Percentiles rank a stretch among this genome's conserved stretches.
phyloP scores from a whole-genome alignment of 2,113 vertebrate species.

The Danio rerio region DNA sequence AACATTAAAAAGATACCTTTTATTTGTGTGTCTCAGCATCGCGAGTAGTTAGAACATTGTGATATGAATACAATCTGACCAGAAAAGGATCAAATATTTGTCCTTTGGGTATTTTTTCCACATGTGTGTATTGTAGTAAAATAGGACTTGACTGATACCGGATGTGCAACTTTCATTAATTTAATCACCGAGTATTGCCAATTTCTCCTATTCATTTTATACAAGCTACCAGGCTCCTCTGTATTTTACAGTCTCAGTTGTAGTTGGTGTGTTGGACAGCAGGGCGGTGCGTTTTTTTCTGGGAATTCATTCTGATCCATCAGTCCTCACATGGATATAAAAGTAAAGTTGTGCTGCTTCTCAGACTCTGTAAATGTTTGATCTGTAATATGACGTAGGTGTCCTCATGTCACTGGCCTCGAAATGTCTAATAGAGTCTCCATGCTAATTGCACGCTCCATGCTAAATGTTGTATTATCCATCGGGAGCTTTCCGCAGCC shows the following conservation, averaged over 20 bases:
- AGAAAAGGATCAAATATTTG: too few species aligned
- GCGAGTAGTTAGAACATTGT: too few species aligned
- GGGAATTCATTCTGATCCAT: neutral
- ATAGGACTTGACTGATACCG: too few species aligned
- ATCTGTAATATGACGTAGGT: neutral
- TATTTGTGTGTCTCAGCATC: too few species aligned
- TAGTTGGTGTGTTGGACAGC: neutral
- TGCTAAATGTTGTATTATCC: slow-evolving; percentile 69
- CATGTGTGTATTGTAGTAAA: too few species aligned
- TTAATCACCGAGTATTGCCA: too few species aligned
- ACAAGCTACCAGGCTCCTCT: neutral
- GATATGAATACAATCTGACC: too few species aligned
- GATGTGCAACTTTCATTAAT: too few species aligned
- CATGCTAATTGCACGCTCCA: slow-evolving; percentile 49
- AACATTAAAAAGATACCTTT: too few species aligned
- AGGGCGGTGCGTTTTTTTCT: neutral
- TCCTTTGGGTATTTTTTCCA: too few species aligned
- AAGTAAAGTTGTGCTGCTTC: neutral
- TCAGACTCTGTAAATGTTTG: slow-evolving; percentile 13
- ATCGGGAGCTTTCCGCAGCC: slow-evolving; percentile 88
- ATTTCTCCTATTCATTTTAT: neutral
- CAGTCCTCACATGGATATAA: neutral
- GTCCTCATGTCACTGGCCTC: slow-evolving; percentile 57
- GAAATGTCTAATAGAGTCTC: slow-evolving; percentile 63
- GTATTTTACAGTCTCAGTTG: neutral